A percentile compares a stretch with the other conserved stretches of the same genome.
Evolutionary conservation across 37 sponge, comb jelly and placozoan species (phyloP).

Genomic region (Cladorhizidae sp.): DNA sequence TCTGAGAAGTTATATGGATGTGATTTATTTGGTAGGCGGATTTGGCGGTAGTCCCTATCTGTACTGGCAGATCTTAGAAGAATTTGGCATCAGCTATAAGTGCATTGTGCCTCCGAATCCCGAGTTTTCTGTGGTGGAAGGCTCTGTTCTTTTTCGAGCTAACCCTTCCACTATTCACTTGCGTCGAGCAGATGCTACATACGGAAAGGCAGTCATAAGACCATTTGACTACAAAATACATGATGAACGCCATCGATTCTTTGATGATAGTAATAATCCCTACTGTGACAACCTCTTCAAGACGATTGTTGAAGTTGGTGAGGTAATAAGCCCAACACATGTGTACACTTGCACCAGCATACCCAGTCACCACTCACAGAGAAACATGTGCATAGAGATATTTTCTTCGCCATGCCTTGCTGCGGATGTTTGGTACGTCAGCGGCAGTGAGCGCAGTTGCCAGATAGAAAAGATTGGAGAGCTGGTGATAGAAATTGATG

Average conservation of each 20-base stretch:
- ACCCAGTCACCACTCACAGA: constrained; percentile 5
- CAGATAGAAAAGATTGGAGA: constrained; percentile 27
- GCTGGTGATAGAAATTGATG: constrained; percentile 19
- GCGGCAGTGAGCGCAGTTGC: not conserved
- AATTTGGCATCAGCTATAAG: constrained; percentile 7
- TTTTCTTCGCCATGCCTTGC: constrained; percentile 16
- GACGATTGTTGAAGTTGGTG: constrained; percentile 37
- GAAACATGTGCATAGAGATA: constrained; percentile 14
- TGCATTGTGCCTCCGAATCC: constrained; percentile 29
- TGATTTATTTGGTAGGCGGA: constrained; percentile 44
- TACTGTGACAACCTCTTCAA: constrained; percentile 20
- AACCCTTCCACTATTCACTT: constrained; percentile 24
- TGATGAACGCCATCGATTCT: not conserved
- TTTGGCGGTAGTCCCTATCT: constrained; percentile 52
- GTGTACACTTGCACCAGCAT: constrained; percentile 28
- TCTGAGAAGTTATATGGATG: not conserved
- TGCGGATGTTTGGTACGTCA: constrained; percentile 17
- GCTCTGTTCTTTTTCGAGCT: constrained; percentile 16
- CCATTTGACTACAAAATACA: constrained; percentile 23
- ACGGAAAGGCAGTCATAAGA: constrained; percentile 15
- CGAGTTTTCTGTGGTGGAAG: constrained; percentile 27
- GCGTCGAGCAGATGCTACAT: constrained; percentile 52
- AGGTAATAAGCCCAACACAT: constrained; percentile 9
- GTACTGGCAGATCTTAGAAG: not conserved
- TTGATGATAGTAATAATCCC: not conserved